Base-by-base conservation (phyloP, 2,797 vertebrate genomes). In the Leuciscus waleckii region DNA sequence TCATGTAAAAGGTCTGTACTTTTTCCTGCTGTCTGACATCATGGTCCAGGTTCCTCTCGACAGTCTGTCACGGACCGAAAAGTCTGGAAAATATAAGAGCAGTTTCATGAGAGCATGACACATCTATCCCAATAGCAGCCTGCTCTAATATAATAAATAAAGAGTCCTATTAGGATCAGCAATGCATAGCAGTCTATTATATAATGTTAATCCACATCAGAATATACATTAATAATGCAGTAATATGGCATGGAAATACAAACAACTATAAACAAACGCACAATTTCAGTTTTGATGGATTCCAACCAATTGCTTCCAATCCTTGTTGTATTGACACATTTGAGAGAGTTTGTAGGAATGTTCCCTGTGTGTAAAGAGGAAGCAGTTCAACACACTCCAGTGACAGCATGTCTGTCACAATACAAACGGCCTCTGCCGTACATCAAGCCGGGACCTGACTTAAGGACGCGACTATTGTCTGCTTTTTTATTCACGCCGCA, bases 371-470 rank as follows among this genome's bases (percentile, higher is more conserved):
- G 81, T 79, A 74, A 26, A 43, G 54, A 81, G 51, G 70, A 87
- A 85, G 61, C 63, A 9, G 70, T 61, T 86, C 74, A 65, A 85
- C 89, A 74, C 54, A 75, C 63, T 61, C 68, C 68, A 19, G 79
- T 65, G 79, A 81, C 70, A 84, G 63, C 67, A 46, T 26, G 82
- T 84, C 87, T 67, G 85, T 89, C 85, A 89, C 67, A 68, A 79
- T 68, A 75, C 82, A 88, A 77, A 79, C 78, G 16, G 43, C 49
- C 39, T 61, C 46, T 23, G 70, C 82, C 58, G 26, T 87, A 88
- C 51, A 91, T 89, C 86, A 88, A 88, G 68, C 84, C 35, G 80
- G 76, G 39, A 63, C 43, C 56, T 82, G 26, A 65, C 84, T 87
- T 87, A 88, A 71, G 61, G 63, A 84, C 54, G 63, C 79, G 46